A percentile compares a stretch with the other conserved stretches of the same genome.
Conservation (phyloP, 2,113 vertebrate species). For the Morone saxatilis region DNA sequence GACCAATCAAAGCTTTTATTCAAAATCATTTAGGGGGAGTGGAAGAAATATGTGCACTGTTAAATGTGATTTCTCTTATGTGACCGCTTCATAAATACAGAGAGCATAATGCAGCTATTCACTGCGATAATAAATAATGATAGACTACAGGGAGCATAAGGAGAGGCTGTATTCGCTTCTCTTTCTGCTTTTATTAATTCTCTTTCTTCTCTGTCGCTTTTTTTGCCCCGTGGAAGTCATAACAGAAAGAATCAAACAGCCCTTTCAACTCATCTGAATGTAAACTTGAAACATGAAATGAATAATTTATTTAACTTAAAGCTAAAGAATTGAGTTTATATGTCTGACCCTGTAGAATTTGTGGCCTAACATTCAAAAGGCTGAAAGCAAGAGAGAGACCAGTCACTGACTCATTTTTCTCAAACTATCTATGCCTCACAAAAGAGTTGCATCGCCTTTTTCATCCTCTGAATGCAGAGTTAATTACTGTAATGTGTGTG, state of each 20-base stretch:
- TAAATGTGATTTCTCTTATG: conserved; percentile 8
- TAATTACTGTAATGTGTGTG: conserved; percentile 64
- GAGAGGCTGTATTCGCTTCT: background rate
- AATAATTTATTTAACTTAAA: conserved; percentile 15
- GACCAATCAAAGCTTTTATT: conserved; percentile 1
- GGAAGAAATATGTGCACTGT: background rate
- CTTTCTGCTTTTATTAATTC: conserved; percentile 21
- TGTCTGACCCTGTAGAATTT: conserved; percentile 9
- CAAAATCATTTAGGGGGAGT: background rate
- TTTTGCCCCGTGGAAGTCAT: conserved; percentile 17
- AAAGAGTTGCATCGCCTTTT: conserved; percentile 37
- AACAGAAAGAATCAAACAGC: conserved; percentile 5
- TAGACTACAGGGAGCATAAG: background rate
- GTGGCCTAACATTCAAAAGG: background rate
- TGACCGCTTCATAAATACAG: conserved; percentile 12
- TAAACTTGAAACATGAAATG: conserved; percentile 15
- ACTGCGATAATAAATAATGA: background rate
- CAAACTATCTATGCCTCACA: conserved; percentile 13
- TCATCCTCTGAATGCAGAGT: conserved; percentile 53
- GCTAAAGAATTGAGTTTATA: background rate
- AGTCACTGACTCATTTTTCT: conserved; percentile 25
- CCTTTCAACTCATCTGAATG: conserved; percentile 18
- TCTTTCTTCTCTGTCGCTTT: conserved; percentile 11
- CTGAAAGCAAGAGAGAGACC: background rate
- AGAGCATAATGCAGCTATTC: conserved; percentile 17